Base-by-base conservation (phyloP, 2,888 invertebrate species). In the Idaea straminata region DNA sequence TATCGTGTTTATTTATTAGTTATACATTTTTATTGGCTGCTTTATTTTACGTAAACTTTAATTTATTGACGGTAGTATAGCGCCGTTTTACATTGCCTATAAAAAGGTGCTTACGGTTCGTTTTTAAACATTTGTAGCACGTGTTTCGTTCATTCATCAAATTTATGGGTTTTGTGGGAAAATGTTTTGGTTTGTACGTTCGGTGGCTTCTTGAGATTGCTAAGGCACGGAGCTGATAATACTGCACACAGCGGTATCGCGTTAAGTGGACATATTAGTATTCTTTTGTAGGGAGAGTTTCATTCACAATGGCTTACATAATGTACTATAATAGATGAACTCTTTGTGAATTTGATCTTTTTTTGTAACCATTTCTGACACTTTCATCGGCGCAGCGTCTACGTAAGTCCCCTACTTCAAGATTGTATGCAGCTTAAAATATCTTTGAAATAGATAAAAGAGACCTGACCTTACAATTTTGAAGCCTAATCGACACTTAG, bases 1-100 rank as follows among this genome's bases (percentile, higher is more conserved):
- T 92, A 91, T 90, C 89, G 88, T 92, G 91, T 92, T 92, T 91
- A 92, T 92, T 92, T 92, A 92, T 92, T 92, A 92, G 90, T 91
- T 92, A 92, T 92, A 92, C 92, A 91, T 91, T 92, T 92, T 92
- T 92, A 92, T 92, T 91, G 85, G 85, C 86, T 74, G 91, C 88
- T 92, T 92, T 88, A 92, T 90, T 92, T 92, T 89, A 91, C 91
- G 91, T 92, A 87, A 92, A 90, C 85, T 91, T 91, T 88, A 92
- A 92, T 92, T 92, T 92, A 92, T 90, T 90, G 88, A 86, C 87
- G 91, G 90, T 84, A 84, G 88, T 91, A 86, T 88, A 88, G 86
- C 83, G 83, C 85, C 86, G 88, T 89, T 92, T 91, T 90, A 92
- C 92, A 91, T 92, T 89, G 91, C 90, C 92, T 91, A 92, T 92